These are phyloP conservation scores for Eremophila alpestris DNA, from an alignment of 2,797 vertebrate species.

Conservation along the genomic window DNA sequence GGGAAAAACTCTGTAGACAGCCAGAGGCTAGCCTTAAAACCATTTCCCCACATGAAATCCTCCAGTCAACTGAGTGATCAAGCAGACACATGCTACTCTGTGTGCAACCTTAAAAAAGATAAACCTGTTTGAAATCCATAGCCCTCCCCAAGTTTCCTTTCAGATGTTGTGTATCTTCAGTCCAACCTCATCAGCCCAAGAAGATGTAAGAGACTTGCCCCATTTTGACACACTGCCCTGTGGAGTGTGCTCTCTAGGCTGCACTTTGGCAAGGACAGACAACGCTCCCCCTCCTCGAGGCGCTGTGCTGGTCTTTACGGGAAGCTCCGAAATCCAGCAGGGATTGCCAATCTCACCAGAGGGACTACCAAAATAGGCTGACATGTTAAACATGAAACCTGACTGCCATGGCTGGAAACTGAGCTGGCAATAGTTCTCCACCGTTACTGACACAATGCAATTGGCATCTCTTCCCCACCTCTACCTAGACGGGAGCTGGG, in stretches of 20 bases:
- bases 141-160: background rate
- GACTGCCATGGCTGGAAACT: background rate
- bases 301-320: background rate
- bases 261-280: background rate
- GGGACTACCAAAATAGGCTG: background rate
- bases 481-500: background rate
- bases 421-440: background rate
- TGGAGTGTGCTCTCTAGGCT: background rate
- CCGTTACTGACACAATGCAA: fast-evolving
- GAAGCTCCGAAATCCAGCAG: background rate
- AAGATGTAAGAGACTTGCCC: background rate
- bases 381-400: background rate
- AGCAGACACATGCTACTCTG: background rate
- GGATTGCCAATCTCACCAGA: background rate
- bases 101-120: background rate
- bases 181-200: background rate
- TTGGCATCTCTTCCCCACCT: background rate
- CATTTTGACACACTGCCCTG: background rate
- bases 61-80: background rate
- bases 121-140: background rate
- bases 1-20: background rate
- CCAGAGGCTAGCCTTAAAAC: background rate
- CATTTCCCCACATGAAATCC: background rate
- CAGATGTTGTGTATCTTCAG: background rate
- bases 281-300: background rate